Conservation (phyloP, 2,888 invertebrate genomes). For the Parnassius apollo region DNA sequence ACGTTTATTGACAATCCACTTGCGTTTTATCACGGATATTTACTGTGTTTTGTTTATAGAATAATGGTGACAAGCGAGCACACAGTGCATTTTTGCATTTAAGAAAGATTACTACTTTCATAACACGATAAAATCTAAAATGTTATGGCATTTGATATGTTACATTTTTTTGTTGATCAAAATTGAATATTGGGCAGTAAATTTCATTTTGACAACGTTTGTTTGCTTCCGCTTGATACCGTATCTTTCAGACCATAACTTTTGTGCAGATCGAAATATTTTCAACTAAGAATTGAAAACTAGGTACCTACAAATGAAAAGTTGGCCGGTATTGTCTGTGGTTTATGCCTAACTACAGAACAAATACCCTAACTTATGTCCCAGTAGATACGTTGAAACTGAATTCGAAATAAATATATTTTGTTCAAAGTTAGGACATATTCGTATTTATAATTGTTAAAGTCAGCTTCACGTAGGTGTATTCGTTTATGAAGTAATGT, state of each 20-base stretch:
- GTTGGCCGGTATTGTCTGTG: slow-evolving; percentile 5
- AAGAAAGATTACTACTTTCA: too few species aligned
- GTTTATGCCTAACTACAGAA: slow-evolving; percentile 2
- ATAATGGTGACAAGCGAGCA: too few species aligned
- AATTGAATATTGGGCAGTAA: not conserved
- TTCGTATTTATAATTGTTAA: not conserved
- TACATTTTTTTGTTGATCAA: too few species aligned
- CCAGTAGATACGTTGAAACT: not conserved
- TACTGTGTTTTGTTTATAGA: too few species aligned
- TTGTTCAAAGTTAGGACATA: slow-evolving; percentile 4
- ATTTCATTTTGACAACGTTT: not conserved
- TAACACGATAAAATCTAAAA: too few species aligned
- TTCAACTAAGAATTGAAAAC: slow-evolving; percentile 15
- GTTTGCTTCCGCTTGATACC: not conserved
- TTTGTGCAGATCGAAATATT: not conserved
- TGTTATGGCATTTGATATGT: too few species aligned
- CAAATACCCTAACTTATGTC: not conserved
- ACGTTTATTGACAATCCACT: too few species aligned
- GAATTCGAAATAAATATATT: slow-evolving; percentile 13
- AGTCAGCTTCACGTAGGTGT: too few species aligned
- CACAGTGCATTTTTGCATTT: too few species aligned
- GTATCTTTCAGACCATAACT: not conserved
- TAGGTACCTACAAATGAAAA: slow-evolving; percentile 5
- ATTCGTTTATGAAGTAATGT: too few species aligned
- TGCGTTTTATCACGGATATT: too few species aligned